Evolutionary conservation across 2,888 invertebrate genomes (phyloP).

Genomic region (Schrankia costaestrigalis): DNA sequence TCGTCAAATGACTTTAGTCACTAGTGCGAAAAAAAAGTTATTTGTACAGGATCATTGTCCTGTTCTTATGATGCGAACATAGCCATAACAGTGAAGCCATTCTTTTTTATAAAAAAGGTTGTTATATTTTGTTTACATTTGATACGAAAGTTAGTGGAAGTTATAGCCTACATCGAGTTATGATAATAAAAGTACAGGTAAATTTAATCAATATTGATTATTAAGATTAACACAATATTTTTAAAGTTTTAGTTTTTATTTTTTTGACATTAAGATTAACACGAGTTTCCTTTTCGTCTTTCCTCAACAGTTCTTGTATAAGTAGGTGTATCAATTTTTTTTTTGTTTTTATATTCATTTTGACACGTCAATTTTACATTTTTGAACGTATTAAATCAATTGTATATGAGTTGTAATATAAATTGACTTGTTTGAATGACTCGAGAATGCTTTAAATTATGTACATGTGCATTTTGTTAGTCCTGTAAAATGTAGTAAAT

Average conservation of each 20-base stretch:
- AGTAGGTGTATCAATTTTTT: too few relatives aligned
- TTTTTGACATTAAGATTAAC: conserved; percentile 64
- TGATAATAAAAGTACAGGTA: conserved; percentile 77
- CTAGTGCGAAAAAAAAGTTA: background rate
- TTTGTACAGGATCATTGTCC: conserved; percentile 14
- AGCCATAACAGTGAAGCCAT: conserved; percentile 47
- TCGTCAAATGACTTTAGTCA: too few relatives aligned
- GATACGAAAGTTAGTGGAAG: conserved; percentile 61
- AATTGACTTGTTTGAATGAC: conserved; percentile 36
- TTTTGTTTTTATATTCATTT: too few relatives aligned
- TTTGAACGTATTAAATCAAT: conserved; percentile 24
- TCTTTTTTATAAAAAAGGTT: conserved; percentile 48
- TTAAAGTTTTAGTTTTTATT: conserved; percentile 59
- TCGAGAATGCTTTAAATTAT: conserved; percentile 52
- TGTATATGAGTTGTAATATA: conserved; percentile 39
- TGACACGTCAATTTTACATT: conserved; percentile 24
- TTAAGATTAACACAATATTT: conserved; percentile 66
- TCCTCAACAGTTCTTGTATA: conserved; percentile 38
- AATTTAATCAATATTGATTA: conserved; percentile 63
- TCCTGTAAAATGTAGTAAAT: conserved; percentile 49
- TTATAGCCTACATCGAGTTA: conserved; percentile 71
- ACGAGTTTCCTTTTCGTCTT: conserved; percentile 52
- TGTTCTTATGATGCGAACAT: conserved; percentile 40
- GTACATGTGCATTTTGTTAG: conserved; percentile 66
- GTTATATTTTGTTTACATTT: conserved; percentile 68